Percentiles rank a stretch among this genome's conserved stretches.
Conservation (phyloP, 2,888 invertebrate genomes). For the Melieria omissa region DNA sequence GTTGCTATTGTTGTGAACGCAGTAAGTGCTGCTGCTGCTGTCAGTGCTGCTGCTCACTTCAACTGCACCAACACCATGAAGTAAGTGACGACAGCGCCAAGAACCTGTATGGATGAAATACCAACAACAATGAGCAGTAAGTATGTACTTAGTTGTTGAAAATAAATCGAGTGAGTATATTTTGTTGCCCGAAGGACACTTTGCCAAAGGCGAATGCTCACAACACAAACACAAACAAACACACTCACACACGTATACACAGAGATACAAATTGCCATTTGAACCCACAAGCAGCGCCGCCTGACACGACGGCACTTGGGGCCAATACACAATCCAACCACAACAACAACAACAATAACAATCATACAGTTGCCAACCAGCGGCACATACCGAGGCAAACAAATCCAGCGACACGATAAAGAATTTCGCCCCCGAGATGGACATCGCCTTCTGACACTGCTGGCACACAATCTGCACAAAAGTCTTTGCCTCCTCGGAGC, state of each 20-base stretch:
- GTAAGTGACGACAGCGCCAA: constrained; percentile 89
- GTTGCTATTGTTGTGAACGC: constrained; percentile 1
- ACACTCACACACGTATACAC: neutral
- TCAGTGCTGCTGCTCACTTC: constrained; percentile 70
- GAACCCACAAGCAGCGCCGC: neutral
- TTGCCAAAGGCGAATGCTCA: neutral
- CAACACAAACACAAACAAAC: constrained; percentile 1
- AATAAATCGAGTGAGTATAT: constrained; percentile 10
- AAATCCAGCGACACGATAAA: constrained; percentile 88
- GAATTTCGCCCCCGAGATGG: constrained; percentile 89
- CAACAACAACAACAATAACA: too few relatives aligned
- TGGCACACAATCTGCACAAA: constrained; percentile 92
- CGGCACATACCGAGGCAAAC: constrained; percentile 81
- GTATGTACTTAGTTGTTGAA: constrained; percentile 6
- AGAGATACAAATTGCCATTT: neutral
- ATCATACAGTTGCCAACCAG: neutral
- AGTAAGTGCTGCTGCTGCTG: neutral
- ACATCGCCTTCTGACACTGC: constrained; percentile 90
- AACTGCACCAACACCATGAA: constrained; percentile 93
- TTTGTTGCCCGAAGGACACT: constrained; percentile 24
- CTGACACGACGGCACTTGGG: too few relatives aligned
- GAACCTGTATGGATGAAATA: constrained; percentile 71
- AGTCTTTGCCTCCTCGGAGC: constrained; percentile 89
- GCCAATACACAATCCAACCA: too few relatives aligned
- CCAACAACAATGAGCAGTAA: neutral